A percentile compares a stretch with the other conserved stretches of the same genome.
Conservation (phyloP, 1,140 invertebrate genomes). For the Lordiphosa clarofinis region DNA sequence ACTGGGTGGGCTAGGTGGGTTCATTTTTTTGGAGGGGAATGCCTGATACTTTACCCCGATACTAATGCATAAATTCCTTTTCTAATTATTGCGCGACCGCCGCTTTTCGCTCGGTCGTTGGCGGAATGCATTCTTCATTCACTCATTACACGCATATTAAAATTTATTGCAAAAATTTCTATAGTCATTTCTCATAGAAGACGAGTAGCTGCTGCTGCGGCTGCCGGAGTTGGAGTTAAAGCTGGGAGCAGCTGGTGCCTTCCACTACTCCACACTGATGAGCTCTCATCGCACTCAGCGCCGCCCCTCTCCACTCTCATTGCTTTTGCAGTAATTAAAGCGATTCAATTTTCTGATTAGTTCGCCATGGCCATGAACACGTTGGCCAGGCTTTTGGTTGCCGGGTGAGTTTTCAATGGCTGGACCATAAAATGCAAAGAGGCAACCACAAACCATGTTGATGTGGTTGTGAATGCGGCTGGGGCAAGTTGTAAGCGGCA, state of each 20-base stretch:
- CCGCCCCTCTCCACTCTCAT: constrained; percentile 42
- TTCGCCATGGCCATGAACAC: constrained; percentile 74
- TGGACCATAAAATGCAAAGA: constrained; percentile 71
- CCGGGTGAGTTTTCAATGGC: constrained; percentile 39
- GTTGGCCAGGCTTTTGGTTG: constrained; percentile 28
- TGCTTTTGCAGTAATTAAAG: constrained; percentile 78
- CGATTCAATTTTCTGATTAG: constrained; percentile 79
- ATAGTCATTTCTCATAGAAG: constrained; percentile 75
- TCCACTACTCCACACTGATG: constrained; percentile 24
- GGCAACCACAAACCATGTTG: constrained; percentile 17
- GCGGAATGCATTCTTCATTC: constrained; percentile 56
- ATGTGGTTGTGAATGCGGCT: constrained; percentile 11
- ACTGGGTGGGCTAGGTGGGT: constrained; percentile 49
- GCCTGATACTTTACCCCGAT: neutral
- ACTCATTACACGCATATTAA: constrained; percentile 78
- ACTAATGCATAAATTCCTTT: constrained; percentile 49
- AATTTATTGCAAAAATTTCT: constrained; percentile 75
- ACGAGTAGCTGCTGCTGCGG: constrained; percentile 41
- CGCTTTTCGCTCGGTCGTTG: constrained; percentile 23
- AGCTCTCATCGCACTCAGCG: constrained; percentile 21
- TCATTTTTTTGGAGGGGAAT: neutral
- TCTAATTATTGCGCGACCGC: constrained; percentile 56
- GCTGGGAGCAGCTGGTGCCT: constrained; percentile 11
- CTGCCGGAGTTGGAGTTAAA: constrained; percentile 9
- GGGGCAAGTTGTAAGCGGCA: constrained; percentile 20